phyloP scores from a whole-genome alignment of 2,113 vertebrate genomes.

The Oreochromis aureus region DNA sequence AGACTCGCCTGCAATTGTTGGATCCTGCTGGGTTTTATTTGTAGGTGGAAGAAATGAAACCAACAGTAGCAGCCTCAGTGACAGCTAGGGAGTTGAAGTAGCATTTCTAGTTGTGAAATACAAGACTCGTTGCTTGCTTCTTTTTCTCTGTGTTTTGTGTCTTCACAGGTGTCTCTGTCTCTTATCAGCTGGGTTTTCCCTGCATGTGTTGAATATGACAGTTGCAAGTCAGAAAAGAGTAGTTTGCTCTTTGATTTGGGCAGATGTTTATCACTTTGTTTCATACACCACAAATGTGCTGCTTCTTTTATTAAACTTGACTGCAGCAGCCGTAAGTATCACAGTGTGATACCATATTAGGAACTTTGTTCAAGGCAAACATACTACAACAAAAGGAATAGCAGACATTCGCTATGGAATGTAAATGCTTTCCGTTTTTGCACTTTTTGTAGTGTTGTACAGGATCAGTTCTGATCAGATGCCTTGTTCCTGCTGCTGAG shows the following conservation, averaged over 20 bases:
- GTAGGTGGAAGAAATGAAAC: constrained; percentile 1
- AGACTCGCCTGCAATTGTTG: background rate
- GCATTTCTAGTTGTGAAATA: background rate
- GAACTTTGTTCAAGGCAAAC: background rate
- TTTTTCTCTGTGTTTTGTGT: background rate
- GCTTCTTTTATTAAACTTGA: background rate
- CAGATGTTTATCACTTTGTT: background rate
- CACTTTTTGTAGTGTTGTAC: background rate
- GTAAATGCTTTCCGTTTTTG: background rate
- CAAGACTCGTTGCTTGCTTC: background rate
- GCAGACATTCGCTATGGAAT: background rate
- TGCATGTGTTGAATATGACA: background rate
- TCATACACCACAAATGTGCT: background rate
- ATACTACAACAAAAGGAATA: background rate
- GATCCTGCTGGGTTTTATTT: constrained; percentile 19
- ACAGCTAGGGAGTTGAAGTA: background rate
- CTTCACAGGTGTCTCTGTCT: background rate
- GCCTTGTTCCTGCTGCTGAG: background rate
- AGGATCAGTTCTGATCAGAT: background rate
- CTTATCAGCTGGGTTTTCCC: background rate
- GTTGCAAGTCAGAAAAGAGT: background rate
- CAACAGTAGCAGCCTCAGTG: background rate
- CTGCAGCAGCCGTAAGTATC: background rate
- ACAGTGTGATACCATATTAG: background rate
- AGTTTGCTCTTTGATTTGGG: background rate